A percentile compares a stretch with the other conserved stretches of the same genome.
Conservation (phyloP, 1,140 invertebrate genomes). For the Aphelenchoides fujianensis region DNA sequence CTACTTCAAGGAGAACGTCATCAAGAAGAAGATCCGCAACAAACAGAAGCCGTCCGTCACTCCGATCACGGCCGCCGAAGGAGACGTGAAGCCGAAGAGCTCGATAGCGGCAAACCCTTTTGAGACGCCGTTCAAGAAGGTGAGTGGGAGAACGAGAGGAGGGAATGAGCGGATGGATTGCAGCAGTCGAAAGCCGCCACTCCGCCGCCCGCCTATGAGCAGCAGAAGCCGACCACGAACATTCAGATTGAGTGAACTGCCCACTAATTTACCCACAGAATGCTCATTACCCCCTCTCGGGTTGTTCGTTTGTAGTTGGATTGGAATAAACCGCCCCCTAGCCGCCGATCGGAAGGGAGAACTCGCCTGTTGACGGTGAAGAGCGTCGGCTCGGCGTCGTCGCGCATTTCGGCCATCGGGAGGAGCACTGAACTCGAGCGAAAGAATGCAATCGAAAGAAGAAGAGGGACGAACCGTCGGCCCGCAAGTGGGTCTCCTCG, state of each 20-base stretch:
- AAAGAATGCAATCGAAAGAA: background rate
- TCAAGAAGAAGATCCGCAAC: slow-evolving; percentile 41
- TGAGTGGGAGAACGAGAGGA: too few species aligned
- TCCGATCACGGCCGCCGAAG: slow-evolving; percentile 10
- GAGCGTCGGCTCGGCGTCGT: background rate
- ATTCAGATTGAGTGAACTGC: slow-evolving; percentile 18
- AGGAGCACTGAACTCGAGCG: background rate
- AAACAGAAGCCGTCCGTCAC: slow-evolving; percentile 17
- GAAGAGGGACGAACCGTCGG: background rate
- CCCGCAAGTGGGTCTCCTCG: background rate
- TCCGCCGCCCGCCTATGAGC: background rate
- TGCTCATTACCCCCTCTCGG: background rate
- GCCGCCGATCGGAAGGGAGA: slow-evolving; percentile 12
- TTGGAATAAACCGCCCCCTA: slow-evolving; percentile 21
- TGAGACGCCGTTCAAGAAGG: slow-evolving; percentile 43
- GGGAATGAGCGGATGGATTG: too few species aligned
- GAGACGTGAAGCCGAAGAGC: slow-evolving; percentile 3
- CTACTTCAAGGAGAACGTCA: slow-evolving; percentile 47
- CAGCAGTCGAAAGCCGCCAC: slow-evolving; percentile 16
- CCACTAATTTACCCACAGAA: background rate
- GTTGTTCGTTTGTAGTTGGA: slow-evolving; percentile 10
- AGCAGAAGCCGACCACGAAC: slow-evolving; percentile 9
- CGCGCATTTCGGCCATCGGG: background rate
- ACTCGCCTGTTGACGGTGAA: slow-evolving; percentile 33
- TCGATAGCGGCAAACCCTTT: slow-evolving; percentile 48